Evolutionary conservation across 2,113 vertebrate genomes (phyloP).

Genomic region (Clupea harengus): DNA sequence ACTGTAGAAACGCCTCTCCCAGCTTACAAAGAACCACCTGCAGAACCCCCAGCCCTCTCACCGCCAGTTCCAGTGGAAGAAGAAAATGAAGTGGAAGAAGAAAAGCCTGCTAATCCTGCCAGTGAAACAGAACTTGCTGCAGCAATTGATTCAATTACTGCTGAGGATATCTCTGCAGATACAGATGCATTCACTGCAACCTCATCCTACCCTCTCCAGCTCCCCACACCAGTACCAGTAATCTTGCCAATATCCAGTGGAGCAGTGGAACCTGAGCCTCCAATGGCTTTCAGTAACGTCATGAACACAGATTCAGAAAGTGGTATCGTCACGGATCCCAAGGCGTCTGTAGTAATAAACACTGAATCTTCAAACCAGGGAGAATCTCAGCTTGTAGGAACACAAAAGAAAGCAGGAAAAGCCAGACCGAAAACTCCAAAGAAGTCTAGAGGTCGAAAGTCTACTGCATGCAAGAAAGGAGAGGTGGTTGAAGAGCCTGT

Average conservation of each 20-base stretch:
- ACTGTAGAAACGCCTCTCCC: conserved; percentile 73
- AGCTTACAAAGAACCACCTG: conserved; percentile 77
- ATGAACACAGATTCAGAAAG: conserved; percentile 65
- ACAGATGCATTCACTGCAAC: conserved; percentile 81
- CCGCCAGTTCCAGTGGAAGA: conserved; percentile 64
- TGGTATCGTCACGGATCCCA: conserved; percentile 56
- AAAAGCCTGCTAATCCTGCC: conserved; percentile 86
- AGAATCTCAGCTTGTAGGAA: conserved; percentile 67
- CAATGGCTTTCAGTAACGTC: conserved; percentile 77
- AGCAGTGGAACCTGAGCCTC: conserved; percentile 79
- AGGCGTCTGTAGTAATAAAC: conserved; percentile 61
- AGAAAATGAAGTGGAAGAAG: conserved; percentile 74
- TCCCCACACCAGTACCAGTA: conserved; percentile 71
- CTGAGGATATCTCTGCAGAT: conserved; percentile 82
- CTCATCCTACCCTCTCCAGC: conserved; percentile 67
- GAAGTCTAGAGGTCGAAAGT: conserved; percentile 77
- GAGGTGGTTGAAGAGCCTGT: conserved; percentile 50
- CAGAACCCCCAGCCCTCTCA: conserved; percentile 66
- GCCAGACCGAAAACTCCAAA: conserved; percentile 77
- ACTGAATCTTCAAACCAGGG: conserved; percentile 68
- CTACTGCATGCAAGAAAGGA: conserved; percentile 71
- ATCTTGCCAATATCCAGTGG: conserved; percentile 72
- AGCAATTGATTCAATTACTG: conserved; percentile 95
- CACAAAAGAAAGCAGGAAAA: conserved; percentile 79
- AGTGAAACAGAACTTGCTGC: conserved; percentile 95